phyloP scores from a whole-genome alignment of 2,797 vertebrate genomes.

The Sphenodon punctatus region DNA sequence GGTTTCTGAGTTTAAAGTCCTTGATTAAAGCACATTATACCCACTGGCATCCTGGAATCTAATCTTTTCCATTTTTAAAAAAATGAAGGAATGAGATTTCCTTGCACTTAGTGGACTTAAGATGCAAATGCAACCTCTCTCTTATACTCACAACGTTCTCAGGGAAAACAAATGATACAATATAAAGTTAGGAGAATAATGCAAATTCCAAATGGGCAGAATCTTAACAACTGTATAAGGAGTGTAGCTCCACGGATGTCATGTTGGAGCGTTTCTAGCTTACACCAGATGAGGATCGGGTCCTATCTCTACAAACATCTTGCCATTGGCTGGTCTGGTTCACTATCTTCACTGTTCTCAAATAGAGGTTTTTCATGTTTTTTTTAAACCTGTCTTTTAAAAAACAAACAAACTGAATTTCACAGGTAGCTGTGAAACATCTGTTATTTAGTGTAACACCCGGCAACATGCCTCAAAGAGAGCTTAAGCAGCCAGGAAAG shows the following conservation, averaged over 20 bases:
- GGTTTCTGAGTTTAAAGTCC: too few relatives aligned
- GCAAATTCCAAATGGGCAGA: not conserved
- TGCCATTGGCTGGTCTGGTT: not conserved
- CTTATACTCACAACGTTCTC: too few relatives aligned
- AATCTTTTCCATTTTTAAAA: too few relatives aligned
- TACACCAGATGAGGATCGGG: not conserved
- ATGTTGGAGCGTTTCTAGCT: not conserved
- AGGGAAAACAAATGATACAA: not conserved
- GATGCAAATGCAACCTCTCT: too few relatives aligned
- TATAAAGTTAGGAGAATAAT: not conserved
- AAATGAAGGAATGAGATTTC: too few relatives aligned
- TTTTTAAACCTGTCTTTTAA: slow-evolving; percentile 22
- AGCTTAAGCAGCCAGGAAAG: slow-evolving; percentile 11
- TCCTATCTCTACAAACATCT: not conserved
- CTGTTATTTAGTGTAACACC: not conserved
- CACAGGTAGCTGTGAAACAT: slow-evolving; percentile 13
- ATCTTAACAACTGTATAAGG: not conserved
- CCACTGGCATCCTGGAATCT: too few relatives aligned
- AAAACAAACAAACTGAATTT: slow-evolving; percentile 10
- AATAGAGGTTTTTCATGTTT: not conserved
- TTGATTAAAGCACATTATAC: too few relatives aligned
- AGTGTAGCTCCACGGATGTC: not conserved
- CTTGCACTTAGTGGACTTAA: too few relatives aligned
- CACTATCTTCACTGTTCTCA: not conserved
- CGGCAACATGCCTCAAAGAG: not conserved